Evolutionary conservation across 1,140 invertebrate species (phyloP).

Genomic region (Tachypleus tridentatus): DNA sequence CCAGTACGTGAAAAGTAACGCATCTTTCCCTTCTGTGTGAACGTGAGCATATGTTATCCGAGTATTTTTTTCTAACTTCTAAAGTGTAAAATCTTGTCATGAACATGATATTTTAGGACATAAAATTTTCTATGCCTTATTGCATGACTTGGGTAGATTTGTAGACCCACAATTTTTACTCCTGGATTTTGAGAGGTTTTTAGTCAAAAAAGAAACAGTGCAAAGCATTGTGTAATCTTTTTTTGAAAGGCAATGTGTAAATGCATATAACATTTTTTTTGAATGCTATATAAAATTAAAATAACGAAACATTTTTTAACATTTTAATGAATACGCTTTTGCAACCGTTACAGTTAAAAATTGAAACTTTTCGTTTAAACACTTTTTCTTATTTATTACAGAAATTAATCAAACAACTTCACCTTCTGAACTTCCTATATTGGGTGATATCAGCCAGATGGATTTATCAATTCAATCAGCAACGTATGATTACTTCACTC

Average conservation of each 20-base stretch:
- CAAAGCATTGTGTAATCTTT: not conserved
- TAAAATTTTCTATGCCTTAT: too few relatives aligned
- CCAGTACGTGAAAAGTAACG: too few relatives aligned
- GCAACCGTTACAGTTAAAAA: not conserved
- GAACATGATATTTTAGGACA: too few relatives aligned
- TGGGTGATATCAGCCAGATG: conserved; percentile 66
- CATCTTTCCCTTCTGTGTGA: too few relatives aligned
- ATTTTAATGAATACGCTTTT: too few relatives aligned
- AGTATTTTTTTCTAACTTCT: too few relatives aligned
- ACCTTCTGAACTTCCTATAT: conserved; percentile 63
- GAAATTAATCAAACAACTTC: conserved; percentile 66
- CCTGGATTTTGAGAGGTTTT: not conserved
- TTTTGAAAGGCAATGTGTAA: conserved; percentile 2
- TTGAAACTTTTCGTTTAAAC: not conserved
- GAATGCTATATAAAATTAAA: not conserved
- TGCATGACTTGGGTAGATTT: too few relatives aligned
- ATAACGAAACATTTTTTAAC: not conserved
- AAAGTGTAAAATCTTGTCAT: too few relatives aligned
- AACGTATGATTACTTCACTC: conserved; percentile 55
- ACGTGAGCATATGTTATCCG: too few relatives aligned
- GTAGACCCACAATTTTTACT: too few relatives aligned
- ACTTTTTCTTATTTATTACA: conserved; percentile 36
- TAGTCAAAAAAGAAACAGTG: not conserved
- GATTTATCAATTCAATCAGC: conserved; percentile 57
- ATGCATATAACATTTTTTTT: not conserved